Evolutionary conservation across 2,113 vertebrate genomes (phyloP), one percentile per base, ranked within the genome.

Genomic region (Larimichthys crocea): DNA sequence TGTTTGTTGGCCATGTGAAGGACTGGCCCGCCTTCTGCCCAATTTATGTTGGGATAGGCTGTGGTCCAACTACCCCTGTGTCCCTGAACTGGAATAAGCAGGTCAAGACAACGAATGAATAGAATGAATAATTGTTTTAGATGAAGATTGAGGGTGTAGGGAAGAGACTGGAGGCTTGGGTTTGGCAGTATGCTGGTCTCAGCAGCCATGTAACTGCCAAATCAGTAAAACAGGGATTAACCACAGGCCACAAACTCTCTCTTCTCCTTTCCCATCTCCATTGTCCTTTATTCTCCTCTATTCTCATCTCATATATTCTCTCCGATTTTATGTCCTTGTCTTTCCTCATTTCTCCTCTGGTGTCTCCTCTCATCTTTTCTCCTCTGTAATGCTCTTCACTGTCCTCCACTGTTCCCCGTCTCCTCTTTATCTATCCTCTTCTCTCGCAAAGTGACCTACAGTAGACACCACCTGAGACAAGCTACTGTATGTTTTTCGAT

Each of bases 181-280:
- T 76, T 60, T 71, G 72, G 70, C 77, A 86, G 55, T 59, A 64
- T 81, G 75, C 85, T 84, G 86, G 89, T 92, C 90, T 92, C 84
- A 84, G 79, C 92, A 89, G 91, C 86, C 79, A n/a, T 80, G 80
- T 84, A 83, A 88, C 79, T 91, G 91, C 92, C 90, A 92, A 73
- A 90, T 92, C 88, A 88, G 88, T 86, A 91, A 90, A 92, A 89
- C 79, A 72, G 76, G 88, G 91, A 94, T 93, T 93, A 94, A 89
- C 87, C 82, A 91, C 82, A 80, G 63, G 46, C 77, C 42, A 72
- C 74, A 84, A 82, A 74, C 75, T 74, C 74, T 42, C 26, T 68
- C 74, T 40, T 71, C 72, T 74, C 50, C 52, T 79, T 29, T 72
- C 19, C 53, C 74, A 56, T 79, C 79, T 74, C 24, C 16, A 31